These are phyloP conservation scores for Eupleurogrammus muticus DNA, from an alignment of 2,797 vertebrate species.

Conservation along the genomic window DNA sequence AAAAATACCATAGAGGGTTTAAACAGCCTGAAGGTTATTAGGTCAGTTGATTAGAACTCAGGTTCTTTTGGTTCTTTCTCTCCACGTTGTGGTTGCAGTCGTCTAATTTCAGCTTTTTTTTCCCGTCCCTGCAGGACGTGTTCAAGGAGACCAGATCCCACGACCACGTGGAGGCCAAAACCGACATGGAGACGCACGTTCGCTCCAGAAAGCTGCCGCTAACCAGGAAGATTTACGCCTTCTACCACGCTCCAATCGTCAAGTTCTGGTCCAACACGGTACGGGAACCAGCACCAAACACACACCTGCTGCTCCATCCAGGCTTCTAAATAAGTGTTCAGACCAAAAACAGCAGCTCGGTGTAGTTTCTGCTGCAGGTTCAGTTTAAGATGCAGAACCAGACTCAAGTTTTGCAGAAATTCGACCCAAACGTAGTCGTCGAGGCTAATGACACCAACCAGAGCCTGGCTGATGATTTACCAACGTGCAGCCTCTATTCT, in stretches of 20 bases:
- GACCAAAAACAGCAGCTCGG: too few relatives aligned
- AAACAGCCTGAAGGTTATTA: neutral
- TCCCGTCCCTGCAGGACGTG: slow-evolving; percentile 87
- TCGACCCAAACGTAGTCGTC: too few relatives aligned
- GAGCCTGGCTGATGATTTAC: too few relatives aligned
- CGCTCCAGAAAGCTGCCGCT: slow-evolving; percentile 94
- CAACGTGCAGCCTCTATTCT: too few relatives aligned
- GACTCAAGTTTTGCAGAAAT: too few relatives aligned
- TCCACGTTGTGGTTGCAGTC: slow-evolving; percentile 3
- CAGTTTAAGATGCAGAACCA: too few relatives aligned
- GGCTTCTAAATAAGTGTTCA: too few relatives aligned
- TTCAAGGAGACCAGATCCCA: slow-evolving; percentile 92
- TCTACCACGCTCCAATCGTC: slow-evolving; percentile 98
- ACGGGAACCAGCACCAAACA: slow-evolving; percentile 18
- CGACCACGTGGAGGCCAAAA: slow-evolving; percentile 87
- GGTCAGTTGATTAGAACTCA: neutral
- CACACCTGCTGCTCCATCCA: neutral
- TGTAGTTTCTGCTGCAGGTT: too few relatives aligned
- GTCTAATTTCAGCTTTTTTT: slow-evolving; percentile 36
- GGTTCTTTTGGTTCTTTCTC: slow-evolving; percentile 7
- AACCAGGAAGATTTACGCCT: slow-evolving; percentile 95
- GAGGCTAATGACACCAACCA: too few relatives aligned
- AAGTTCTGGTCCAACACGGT: slow-evolving; percentile 99
- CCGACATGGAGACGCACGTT: slow-evolving; percentile 89
- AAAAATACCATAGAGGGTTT: too few relatives aligned